Evolutionary conservation across 2,888 invertebrate genomes (phyloP), one percentile per base, ranked within the genome.

Genomic region (Acholoe squamosa): DNA sequence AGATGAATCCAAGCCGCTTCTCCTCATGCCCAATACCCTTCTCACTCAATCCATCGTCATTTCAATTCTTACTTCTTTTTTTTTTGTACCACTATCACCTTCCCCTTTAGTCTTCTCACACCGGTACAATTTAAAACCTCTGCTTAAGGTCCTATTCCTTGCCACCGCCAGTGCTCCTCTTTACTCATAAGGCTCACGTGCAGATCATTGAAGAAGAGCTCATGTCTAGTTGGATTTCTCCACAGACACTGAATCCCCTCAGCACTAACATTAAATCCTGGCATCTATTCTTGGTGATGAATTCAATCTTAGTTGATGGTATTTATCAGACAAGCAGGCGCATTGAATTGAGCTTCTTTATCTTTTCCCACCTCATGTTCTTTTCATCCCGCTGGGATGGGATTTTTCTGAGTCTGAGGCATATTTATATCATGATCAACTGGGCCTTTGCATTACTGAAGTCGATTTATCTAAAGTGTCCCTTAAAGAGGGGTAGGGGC

Each of bases 211-310:
- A 61, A 61, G 61, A n/a, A 61, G 61, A 61, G n/a, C 61, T 61
- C 61, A 31, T 28, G 31, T 76, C 76, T 76, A 76, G 31, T 76
- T 76, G 76, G 76, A 76, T 76, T 76, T 76, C 31, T 1, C 31
- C 31, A 28, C 19, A 76, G 28, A 19, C 43, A 43, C 28, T 31
- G 31, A 76, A 76, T 76, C 76, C 25, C 5, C 31, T 76, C 31
- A 76, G 76, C 16, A 76, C 76, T 76, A 76, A 25, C 76, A 76
- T 76, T 76, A 76, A 76, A 76, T 76, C 25, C 3, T 14, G 31
- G 76, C 76, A 76, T 76, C 76, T 31, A 76, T 80, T 80, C 80
- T 80, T 80, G 33, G 34, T 80, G 80, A 80, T 33, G 43, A 43
- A 80, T 80, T 33, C 12, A 33, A 80, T 80, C 33, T n/a, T 43